Evolutionary conservation across 2,797 vertebrate genomes (phyloP), one percentile per base, ranked within the genome.

Genomic region (Liasis olivaceus): DNA sequence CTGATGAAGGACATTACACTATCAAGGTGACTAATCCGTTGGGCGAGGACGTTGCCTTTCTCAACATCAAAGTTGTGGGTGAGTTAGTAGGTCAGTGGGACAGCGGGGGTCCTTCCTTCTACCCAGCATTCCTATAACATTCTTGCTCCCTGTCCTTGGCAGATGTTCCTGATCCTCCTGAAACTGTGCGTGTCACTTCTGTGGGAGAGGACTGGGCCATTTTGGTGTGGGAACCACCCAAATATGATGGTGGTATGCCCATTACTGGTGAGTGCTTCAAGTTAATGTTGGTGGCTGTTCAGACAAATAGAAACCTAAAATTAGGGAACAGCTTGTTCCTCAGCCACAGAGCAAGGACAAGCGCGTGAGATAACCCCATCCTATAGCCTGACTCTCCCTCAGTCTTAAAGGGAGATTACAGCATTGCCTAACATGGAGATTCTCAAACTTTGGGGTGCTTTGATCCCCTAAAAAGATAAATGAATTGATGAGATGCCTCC

Each of bases 151-250:
- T 42, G n/a, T 90, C n/a, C 87, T 56, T 13, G 92, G 15, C 77
- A 99, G 99, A 99, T 96, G 98, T 99, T 89, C 99, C 99, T 2
- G 97, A 98, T 92, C 97, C 98, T 93, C 99, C 99, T 0, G 98
- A 98, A 96, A 97, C 98, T 0, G 98, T 98, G 91, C 98, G 96
- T 22, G 98, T 99, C 95, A 97, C 97, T 81, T 98, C 98, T 0
- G 98, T 99, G 63, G 99, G 98, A 91, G 98, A 99, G 94, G 98
- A 99, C 89, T 97, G 95, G 91, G 98, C 98, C 94, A 95, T 95
- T 42, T 94, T 99, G 93, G 96, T 97, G 85, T 99, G 99, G 99
- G 98, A 99, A 5, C 95, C 98, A 0, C 99, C 99, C 4, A 94
- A 97, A 1, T 98, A 97, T 5, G 98, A 99, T 0, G 99, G 99